Base-by-base conservation (phyloP, 1,140 invertebrate genomes). In the Thaumatotibia leucotreta region DNA sequence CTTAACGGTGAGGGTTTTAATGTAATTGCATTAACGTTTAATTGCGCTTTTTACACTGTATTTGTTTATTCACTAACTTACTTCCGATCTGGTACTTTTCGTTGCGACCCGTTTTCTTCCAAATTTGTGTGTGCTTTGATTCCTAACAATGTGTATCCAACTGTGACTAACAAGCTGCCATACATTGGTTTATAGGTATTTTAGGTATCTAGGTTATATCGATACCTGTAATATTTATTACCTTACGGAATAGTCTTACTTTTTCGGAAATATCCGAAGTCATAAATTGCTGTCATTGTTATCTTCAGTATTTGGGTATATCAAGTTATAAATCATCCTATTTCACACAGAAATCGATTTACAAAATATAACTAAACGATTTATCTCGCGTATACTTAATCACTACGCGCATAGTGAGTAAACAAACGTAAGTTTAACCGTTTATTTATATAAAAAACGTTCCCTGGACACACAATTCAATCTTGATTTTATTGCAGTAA, bases 101-200 rank as follows among this genome's bases (percentile, higher is more conserved):
- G 39, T 45, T 20, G 39, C 39, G 39, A 45, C 39, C 39, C 39
- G 39, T 20, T 45, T 45, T 39, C 4, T 45, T 20, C 39, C 5
- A 45, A 45, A 45, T 45, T 45, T 39, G 2, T 39, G 17, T 45
- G 39, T 45, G 39, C 39, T 27, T 14, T 58, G n/a, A 20, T 32
- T 9, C 29, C 27, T 61, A 61, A 61, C 58, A 62, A 32, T 33
- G 10, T 35, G 31, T 31, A 8, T 58, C 27, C 11, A 54, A 20
- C 35, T 62, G 61, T 62, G 61, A 62, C 61, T 62, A 62, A 62
- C 61, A 33, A 11, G 20, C 11, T 22, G n/a, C 14, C 22, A 9
- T 20, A 4, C 4, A 58, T 58, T 14, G 52, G 52, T 8, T 49
- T 32, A 9, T 8, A 45, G 39, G 39, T 45, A 45, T 4, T 45